Evolutionary conservation across 2,888 invertebrate species (phyloP).

Genomic region (Troglohyphantes excavatus): DNA sequence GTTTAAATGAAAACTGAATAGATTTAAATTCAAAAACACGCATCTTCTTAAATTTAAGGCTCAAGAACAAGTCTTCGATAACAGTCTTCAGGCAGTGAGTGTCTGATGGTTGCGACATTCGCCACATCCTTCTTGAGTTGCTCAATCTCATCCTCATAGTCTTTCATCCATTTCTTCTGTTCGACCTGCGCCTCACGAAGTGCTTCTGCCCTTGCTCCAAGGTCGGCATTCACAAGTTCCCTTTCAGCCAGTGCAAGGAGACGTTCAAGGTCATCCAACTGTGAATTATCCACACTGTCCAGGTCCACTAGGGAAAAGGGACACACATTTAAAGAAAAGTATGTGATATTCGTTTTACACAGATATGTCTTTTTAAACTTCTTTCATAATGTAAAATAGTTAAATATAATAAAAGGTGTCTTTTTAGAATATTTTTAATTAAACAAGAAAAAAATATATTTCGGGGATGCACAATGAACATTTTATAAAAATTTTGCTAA

Average conservation of each 20-base stretch:
- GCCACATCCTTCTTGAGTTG: slow-evolving; percentile 89
- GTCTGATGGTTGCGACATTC: slow-evolving; percentile 91
- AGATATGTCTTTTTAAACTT: too few species aligned
- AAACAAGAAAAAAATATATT: too few species aligned
- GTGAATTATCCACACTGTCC: slow-evolving; percentile 80
- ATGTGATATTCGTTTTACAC: neutral
- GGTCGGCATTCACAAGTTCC: slow-evolving; percentile 88
- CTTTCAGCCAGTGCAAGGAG: slow-evolving; percentile 88
- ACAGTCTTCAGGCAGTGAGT: slow-evolving; percentile 90
- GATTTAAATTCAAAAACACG: too few species aligned
- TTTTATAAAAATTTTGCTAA: too few species aligned
- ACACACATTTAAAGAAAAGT: neutral
- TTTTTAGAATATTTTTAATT: too few species aligned
- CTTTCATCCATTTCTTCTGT: slow-evolving; percentile 89
- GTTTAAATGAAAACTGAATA: too few species aligned
- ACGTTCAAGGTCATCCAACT: slow-evolving; percentile 85
- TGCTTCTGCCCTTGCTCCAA: slow-evolving; percentile 89
- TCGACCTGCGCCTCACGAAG: slow-evolving; percentile 88
- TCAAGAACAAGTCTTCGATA: slow-evolving; percentile 83
- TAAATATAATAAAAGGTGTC: too few species aligned
- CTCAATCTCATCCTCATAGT: slow-evolving; percentile 90
- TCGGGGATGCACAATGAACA: too few species aligned
- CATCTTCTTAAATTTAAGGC: slow-evolving; percentile 63
- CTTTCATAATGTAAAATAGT: too few species aligned
- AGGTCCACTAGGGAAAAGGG: slow-evolving; percentile 83